Base-by-base conservation (phyloP, 2,888 invertebrate species). In the Drosophila nigricruria region DNA sequence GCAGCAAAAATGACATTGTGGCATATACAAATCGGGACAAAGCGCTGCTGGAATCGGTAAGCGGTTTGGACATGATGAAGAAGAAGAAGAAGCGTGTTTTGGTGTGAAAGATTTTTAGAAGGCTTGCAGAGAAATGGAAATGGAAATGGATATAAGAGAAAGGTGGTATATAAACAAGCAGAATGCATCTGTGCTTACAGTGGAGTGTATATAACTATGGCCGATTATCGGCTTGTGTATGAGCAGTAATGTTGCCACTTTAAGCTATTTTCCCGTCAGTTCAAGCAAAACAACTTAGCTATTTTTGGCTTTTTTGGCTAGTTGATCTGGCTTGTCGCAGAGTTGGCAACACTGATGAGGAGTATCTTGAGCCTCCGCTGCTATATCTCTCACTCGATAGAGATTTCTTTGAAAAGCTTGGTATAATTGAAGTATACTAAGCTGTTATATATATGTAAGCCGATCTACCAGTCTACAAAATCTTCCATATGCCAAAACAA, bases 11-110 rank as follows among this genome's bases (percentile, higher is more conserved):
- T 94, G 97, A 97, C 91, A 91, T 96, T 27, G 94, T 96, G n/a
- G 94, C 94, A 1, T 94, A 95, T 18, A 95, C 95, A 56, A 96
- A 95, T 77, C 95, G 96, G 89, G 96, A 96, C 91, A 96, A 96
- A 91, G 95, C 96, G 16, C 94, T 96, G n/a, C 94, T 96, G 64
- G 96, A 96, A 88, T 94, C 95, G 87, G 97, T 96, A 94, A 94
- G 94, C 92, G 5, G 12, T 0, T 5, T n/a, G 3, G 16, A 25
- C 5, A 6, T 9, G 3, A 16, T 23, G 4, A 16, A 18, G 12
- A 71, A 68, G 70, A 78, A 62, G 82, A 58, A 62, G 60, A 23
- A 70, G 58, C 67, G 59, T 38, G 47, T 66, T 56, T 40, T 47
- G 43, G 18, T 50, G 40, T 9, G 9, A n/a, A 27, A 10, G 12